Conservation (phyloP, 1,140 invertebrate species). For the Antheraea pernyi region DNA sequence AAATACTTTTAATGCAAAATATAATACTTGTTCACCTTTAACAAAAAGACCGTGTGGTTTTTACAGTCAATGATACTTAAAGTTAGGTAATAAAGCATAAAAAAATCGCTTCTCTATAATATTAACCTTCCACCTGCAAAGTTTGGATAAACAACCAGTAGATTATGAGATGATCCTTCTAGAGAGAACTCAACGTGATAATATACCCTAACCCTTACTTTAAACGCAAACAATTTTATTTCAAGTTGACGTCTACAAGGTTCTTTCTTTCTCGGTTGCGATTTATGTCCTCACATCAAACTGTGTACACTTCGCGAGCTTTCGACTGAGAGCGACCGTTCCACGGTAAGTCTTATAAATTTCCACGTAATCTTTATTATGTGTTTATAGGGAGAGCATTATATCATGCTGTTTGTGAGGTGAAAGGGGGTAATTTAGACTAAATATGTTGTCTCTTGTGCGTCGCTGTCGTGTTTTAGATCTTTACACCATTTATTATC, state of each 20-base stretch:
- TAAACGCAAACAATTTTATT: constrained; percentile 9
- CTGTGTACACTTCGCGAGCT: not conserved
- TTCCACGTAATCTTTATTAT: constrained; percentile 2
- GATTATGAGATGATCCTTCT: not conserved
- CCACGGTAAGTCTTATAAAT: not conserved
- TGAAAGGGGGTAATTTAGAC: not conserved
- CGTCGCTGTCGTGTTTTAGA: not conserved
- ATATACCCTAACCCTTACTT: not conserved
- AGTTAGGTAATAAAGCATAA: too few relatives aligned
- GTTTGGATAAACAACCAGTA: not conserved
- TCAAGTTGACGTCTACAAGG: constrained; percentile 16
- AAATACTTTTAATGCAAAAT: too few relatives aligned
- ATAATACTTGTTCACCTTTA: too few relatives aligned
- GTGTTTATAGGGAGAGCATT: not conserved
- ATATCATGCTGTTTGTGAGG: not conserved
- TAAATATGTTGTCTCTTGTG: not conserved
- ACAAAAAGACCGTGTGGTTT: too few relatives aligned
- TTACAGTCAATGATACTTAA: too few relatives aligned
- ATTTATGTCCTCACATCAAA: constrained; percentile 12
- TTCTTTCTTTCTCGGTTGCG: constrained; percentile 6
- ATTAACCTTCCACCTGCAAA: too few relatives aligned
- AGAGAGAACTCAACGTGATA: not conserved
- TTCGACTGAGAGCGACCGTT: not conserved
- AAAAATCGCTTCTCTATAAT: too few relatives aligned
- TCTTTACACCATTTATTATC: not conserved